Base-by-base conservation (phyloP, 2,797 vertebrate species). In the Lagorchestes hirsutus region DNA sequence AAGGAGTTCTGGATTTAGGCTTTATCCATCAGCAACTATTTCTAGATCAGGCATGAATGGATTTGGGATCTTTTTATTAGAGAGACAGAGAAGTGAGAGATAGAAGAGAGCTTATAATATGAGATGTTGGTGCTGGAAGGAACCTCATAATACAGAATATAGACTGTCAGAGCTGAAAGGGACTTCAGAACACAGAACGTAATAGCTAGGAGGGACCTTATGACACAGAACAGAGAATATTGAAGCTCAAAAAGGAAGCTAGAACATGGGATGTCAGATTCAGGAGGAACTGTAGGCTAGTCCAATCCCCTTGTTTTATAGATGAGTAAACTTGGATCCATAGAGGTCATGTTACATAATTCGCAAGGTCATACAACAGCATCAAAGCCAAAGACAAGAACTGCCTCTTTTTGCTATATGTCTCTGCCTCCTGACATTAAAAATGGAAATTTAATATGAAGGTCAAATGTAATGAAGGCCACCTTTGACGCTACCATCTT, bases 371-470 rank as follows among this genome's bases (percentile, higher is more conserved):
- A 87, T 34, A 46, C 46, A 28, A 87, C 22, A 50, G 74, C 40
- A 87, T 87, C 9, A 11, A 87, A 50, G 40, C 16, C 62, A 40
- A 18, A 5, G 62, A 16, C 62, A 74, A 74, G 34, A 74, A n/a
- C 6, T 67, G 0, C 22, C 4, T 87, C 74, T 50, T 87, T 87
- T 24, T 31, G 34, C 4, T 67, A 34, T 67, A 16, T 3, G 10
- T 67, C 31, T 67, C 59, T 82, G 40, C 22, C 74, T 82, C n/a
- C 95, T 52, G 59, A n/a, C 2, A 52, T 93, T 96, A 96, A 97
- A 97, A 95, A 97, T 54, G 96, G 94, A 96, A 93, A 92, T 94
- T 50, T 93, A 27, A 27, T 55, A 34, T 46, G 94, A 92, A 95
- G 93, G 96, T 96, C 96, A 87, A 57, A 95, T 50, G 92, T 91